These are phyloP conservation scores for Apaloderma vittatum DNA, from an alignment of 2,113 vertebrate species.

Conservation along the genomic window DNA sequence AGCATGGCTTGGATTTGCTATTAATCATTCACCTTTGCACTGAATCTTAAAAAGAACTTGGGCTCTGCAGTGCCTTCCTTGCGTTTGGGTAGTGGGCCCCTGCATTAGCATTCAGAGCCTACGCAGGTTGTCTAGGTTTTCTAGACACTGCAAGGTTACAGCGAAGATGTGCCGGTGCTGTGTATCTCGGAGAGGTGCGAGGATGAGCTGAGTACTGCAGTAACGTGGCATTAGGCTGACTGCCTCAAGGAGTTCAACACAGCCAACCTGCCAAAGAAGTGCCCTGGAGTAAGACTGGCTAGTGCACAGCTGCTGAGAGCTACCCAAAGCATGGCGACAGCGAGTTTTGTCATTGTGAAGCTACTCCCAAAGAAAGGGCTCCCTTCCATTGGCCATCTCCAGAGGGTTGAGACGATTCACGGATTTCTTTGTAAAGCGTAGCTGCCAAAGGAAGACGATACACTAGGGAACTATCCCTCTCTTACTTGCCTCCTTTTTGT, in stretches of 20 bases:
- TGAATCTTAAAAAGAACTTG: slow-evolving; percentile 5
- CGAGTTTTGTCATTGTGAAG: not conserved
- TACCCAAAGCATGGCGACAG: not conserved
- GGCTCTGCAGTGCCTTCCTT: not conserved
- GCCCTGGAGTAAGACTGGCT: not conserved
- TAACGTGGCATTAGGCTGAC: not conserved
- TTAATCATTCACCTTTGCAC: not conserved
- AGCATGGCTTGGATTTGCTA: not conserved
- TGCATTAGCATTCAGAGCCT: slow-evolving; percentile 12
- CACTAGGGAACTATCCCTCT: not conserved
- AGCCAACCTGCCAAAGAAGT: not conserved
- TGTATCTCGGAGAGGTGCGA: rapidly evolving
- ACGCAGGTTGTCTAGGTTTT: not conserved
- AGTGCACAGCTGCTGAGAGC: rapidly evolving
- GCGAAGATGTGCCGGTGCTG: not conserved
- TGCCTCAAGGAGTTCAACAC: not conserved
- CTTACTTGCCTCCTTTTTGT: not conserved
- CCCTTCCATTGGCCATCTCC: not conserved
- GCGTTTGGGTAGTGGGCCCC: not conserved
- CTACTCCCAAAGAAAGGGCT: not conserved
- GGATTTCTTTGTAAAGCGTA: not conserved
- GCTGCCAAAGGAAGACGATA: not conserved
- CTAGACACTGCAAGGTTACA: slow-evolving; percentile 7
- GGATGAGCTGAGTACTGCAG: not conserved
- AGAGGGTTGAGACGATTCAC: not conserved